Base-by-base conservation (phyloP, 92 coral and sea anemone genomes). In the Epizoanthus scotinus region DNA sequence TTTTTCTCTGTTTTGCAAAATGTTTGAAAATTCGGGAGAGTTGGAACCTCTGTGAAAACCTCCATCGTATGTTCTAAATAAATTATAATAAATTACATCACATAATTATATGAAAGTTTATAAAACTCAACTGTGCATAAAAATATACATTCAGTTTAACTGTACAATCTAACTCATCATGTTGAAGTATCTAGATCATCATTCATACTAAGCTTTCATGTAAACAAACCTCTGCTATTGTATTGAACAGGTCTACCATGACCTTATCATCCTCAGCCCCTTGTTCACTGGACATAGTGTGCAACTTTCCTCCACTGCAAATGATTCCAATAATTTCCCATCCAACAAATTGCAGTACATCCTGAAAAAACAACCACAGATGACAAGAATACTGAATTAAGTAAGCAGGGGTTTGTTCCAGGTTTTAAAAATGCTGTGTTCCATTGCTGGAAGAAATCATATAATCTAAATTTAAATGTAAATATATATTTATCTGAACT, bases 241-340 rank as follows among this genome's bases (percentile, higher is more conserved):
- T 31, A 25, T 83, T 67, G 1, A 86, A 68, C 62, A 92, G 86
- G 20, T 66, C 52, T 29, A 57, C 73, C 18, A 71, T 44, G 73
- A 82, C 60, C 47, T 81, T 73, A 47, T 42, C 72, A 47, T 47
- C 3, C 17, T 9, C 52, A 47, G 15, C 15, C 52, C 2, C 52
- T 14, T 73, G 21, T 22, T 27, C 49, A 49, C 72, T 69, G 10
- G 65, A 54, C 49, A 59, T 29, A 70, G 3, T 63, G 15, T 67
- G 55, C 68, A 58, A 19, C 44, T 14, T 73, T 69, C 47, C 68
- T 55, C 64, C 73, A 84, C 71, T 90, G 63, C 85, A 71, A 44
- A 92, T 72, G 17, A 90, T 80, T 49, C 92, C 87, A 83, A 92
- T 90, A 9, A 85, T 84, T 54, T 92, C 97, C 97, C 97, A 92